Conservation (phyloP, 2,888 invertebrate species). For the Oxystoma pomonae region DNA sequence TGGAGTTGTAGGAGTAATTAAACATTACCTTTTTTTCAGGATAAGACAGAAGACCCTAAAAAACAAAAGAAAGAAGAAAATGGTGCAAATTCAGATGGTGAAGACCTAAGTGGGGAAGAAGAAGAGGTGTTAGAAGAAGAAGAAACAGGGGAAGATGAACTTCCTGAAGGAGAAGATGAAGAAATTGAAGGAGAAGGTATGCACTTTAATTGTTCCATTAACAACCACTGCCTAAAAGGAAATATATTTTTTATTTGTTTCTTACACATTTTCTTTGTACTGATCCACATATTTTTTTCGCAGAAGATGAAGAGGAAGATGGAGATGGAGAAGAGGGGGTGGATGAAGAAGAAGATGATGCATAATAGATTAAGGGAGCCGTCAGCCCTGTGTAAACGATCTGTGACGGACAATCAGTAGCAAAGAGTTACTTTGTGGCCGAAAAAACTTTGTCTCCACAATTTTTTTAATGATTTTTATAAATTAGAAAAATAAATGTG, state of each 20-base stretch:
- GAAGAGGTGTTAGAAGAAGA: conserved; percentile 45
- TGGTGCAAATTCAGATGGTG: conserved; percentile 60
- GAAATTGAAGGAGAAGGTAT: conserved; percentile 48
- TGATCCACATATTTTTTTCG: no score
- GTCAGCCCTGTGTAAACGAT: conserved; percentile 33
- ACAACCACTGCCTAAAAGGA: not conserved
- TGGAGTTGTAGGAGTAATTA: no score
- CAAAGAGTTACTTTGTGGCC: conserved; percentile 29
- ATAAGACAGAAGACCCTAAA: conserved; percentile 70
- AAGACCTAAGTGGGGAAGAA: conserved; percentile 61
- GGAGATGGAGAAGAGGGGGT: conserved; percentile 46
- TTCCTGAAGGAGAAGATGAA: conserved; percentile 48
- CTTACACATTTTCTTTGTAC: no score
- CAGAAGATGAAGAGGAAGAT: conserved; percentile 47
- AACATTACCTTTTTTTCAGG: conserved; percentile 52
- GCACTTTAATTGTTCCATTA: not conserved
- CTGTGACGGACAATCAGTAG: conserved; percentile 28
- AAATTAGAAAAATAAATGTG: not conserved
- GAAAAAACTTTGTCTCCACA: not conserved
- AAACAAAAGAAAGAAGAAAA: conserved; percentile 79
- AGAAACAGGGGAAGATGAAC: conserved; percentile 48
- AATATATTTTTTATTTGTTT: no score
- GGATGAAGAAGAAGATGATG: conserved; percentile 48
- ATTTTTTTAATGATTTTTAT: no score
- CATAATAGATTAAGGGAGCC: conserved; percentile 43